Conservation (phyloP, 2,113 vertebrate species). For the Hirundichthys speculiger region DNA sequence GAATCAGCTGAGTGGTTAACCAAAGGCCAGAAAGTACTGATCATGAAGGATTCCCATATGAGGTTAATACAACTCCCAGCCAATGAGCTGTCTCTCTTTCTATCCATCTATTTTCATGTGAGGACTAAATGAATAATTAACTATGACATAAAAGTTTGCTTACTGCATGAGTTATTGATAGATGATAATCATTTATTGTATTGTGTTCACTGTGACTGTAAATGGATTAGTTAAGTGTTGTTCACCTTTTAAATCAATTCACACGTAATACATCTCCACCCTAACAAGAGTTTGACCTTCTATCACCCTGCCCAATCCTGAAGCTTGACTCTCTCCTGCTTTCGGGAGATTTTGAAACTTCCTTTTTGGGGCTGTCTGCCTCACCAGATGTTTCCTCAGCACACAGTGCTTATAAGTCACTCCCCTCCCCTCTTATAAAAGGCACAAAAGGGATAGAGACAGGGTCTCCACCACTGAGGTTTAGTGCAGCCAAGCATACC, state of each 20-base stretch:
- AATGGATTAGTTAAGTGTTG: conserved; percentile 2
- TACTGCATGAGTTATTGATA: too few relatives aligned
- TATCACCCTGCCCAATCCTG: conserved; percentile 43
- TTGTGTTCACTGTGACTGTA: neutral
- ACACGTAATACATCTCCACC: conserved; percentile 32
- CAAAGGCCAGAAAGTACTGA: too few relatives aligned
- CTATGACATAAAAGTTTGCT: too few relatives aligned
- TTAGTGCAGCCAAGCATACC: conserved; percentile 36
- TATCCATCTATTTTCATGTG: too few relatives aligned
- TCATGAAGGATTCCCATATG: too few relatives aligned
- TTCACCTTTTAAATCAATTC: conserved; percentile 9
- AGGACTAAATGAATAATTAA: too few relatives aligned
- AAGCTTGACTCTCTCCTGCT: conserved; percentile 79
- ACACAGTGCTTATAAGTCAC: conserved; percentile 44
- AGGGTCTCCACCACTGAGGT: conserved; percentile 43
- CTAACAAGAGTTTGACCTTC: conserved; percentile 58
- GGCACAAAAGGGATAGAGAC: conserved; percentile 31
- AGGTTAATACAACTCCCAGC: too few relatives aligned
- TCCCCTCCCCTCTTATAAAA: conserved; percentile 53
- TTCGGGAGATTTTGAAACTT: conserved; percentile 91
- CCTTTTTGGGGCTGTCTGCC: conserved; percentile 85
- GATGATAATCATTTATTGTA: neutral
- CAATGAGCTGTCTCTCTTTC: too few relatives aligned
- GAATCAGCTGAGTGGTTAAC: too few relatives aligned
- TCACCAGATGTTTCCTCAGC: conserved; percentile 86